A percentile compares a stretch with the other conserved stretches of the same genome.
phyloP scores from a whole-genome alignment of 2,888 invertebrate genomes.

The Eupithecia subfuscata region DNA sequence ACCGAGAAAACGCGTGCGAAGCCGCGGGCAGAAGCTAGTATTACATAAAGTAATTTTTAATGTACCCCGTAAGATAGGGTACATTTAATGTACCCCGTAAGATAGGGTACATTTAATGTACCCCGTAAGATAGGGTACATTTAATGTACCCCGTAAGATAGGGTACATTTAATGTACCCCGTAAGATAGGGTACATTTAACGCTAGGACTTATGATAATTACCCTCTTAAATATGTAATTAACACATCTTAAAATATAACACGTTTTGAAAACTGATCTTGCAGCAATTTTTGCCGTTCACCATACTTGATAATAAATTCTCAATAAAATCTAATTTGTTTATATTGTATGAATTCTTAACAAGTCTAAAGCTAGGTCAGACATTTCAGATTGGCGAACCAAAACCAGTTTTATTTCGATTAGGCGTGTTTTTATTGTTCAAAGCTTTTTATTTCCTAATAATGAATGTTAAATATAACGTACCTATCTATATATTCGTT shows the following conservation, averaged over 20 bases:
- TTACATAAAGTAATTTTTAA: too few species aligned
- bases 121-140: too few species aligned
- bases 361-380: neutral
- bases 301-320: neutral
- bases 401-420: neutral
- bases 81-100: too few species aligned
- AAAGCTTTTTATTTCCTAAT: conserved; percentile 1
- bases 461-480: neutral
- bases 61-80: too few species aligned
- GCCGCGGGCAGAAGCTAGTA: too few species aligned
- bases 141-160: too few species aligned
- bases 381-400: conserved; percentile 4
- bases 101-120: too few species aligned
- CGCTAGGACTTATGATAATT: too few species aligned
- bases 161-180: too few species aligned
- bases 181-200: too few species aligned
- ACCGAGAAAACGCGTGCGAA: too few species aligned
- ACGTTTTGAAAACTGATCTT: neutral
- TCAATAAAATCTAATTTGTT: too few species aligned
- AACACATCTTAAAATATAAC: neutral
- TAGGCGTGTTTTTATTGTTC: neutral
- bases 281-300: neutral
- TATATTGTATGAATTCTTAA: neutral
- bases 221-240: neutral
- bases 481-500: neutral